These are phyloP conservation scores for Sebastes taczanowskii DNA, from an alignment of 2,797 vertebrate species.

Conservation along the genomic window DNA sequence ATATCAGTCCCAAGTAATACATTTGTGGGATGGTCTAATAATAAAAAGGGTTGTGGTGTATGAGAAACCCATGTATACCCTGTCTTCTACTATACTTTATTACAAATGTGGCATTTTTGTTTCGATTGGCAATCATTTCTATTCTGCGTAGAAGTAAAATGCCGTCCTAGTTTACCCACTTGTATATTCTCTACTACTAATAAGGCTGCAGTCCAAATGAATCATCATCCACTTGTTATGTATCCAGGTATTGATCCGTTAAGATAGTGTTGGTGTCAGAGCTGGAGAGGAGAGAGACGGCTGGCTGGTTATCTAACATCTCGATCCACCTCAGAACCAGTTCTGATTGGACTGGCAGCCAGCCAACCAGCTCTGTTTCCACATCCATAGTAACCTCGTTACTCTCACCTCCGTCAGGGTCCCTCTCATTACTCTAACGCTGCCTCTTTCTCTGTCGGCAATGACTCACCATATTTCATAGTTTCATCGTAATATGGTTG, in stretches of 20 bases:
- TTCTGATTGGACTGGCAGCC: conserved; percentile 1
- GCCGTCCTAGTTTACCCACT: not conserved
- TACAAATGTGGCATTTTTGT: not conserved
- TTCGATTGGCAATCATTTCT: not conserved
- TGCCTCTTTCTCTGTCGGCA: not conserved
- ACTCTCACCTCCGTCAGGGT: not conserved
- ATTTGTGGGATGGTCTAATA: not conserved
- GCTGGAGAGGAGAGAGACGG: not conserved
- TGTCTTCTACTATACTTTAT: not conserved
- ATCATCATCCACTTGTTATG: not conserved
- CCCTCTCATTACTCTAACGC: not conserved
- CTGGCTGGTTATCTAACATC: conserved; percentile 9
- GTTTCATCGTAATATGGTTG: not conserved
- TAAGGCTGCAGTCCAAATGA: not conserved
- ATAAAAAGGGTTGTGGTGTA: not conserved
- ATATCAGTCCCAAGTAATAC: not conserved
- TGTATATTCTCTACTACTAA: not conserved
- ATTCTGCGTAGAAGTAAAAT: not conserved
- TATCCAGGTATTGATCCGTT: conserved; percentile 8
- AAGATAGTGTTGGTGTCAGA: not conserved
- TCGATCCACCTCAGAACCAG: not conserved
- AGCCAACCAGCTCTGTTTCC: not conserved
- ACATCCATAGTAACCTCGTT: not conserved
- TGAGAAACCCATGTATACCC: not conserved
- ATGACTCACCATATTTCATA: not conserved